Conservation (phyloP, 2,113 vertebrate genomes). For the Corydoras maculifer region DNA sequence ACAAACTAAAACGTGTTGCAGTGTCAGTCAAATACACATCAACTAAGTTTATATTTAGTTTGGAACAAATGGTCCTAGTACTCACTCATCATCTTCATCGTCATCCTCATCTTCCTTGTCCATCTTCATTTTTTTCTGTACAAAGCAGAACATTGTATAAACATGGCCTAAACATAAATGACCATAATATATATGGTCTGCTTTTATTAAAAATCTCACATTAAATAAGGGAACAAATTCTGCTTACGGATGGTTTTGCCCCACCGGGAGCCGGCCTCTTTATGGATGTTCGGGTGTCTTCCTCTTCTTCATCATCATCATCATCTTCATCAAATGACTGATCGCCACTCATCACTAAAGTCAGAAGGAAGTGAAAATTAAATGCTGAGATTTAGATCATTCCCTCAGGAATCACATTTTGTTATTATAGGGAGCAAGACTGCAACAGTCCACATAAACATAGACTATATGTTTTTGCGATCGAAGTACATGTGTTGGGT, state of each 20-base stretch:
- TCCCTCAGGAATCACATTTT: too few species aligned
- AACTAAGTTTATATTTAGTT: not conserved
- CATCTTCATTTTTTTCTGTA: slow-evolving; percentile 65
- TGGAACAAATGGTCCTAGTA: not conserved
- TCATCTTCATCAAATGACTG: slow-evolving; percentile 62
- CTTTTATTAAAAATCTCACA: too few species aligned
- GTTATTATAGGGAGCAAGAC: too few species aligned
- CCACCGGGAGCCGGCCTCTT: slow-evolving; percentile 53
- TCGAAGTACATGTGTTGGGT: too few species aligned
- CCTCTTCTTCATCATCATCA: slow-evolving; percentile 46
- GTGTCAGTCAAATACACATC: not conserved
- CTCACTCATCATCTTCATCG: slow-evolving; percentile 56
- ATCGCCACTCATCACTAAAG: slow-evolving; percentile 59
- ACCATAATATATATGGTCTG: too few species aligned
- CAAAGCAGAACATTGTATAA: not conserved
- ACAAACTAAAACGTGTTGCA: too few species aligned
- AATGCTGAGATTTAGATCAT: too few species aligned
- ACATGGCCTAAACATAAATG: too few species aligned
- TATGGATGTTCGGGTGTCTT: slow-evolving; percentile 44
- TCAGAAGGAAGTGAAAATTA: too few species aligned
- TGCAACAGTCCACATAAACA: not conserved
- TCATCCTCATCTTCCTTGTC: slow-evolving; percentile 39
- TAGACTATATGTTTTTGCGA: too few species aligned
- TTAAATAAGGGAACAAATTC: too few species aligned
- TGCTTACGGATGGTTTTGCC: slow-evolving; percentile 27